Evolutionary conservation across 2,113 vertebrate species (phyloP).

Genomic region (Nerophis ophidion): DNA sequence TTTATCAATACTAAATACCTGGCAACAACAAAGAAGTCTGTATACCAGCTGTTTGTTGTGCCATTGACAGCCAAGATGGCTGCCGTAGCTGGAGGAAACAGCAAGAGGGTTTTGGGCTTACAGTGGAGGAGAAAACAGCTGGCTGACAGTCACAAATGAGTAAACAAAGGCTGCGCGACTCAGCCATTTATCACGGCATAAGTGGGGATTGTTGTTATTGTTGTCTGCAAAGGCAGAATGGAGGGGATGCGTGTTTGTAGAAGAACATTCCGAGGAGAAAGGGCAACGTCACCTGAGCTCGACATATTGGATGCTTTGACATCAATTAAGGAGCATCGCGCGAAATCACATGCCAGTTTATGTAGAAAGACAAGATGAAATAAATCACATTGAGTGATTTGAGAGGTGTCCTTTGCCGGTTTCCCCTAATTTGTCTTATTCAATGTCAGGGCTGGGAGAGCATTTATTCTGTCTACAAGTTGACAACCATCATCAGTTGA

Average conservation of each 20-base stretch:
- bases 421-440: constrained; percentile 35
- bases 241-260: constrained; percentile 5
- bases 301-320: constrained; percentile 32
- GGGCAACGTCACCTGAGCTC: constrained; percentile 18
- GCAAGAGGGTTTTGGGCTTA: constrained; percentile 20
- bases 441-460: constrained; percentile 31
- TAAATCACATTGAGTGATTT: constrained; percentile 21
- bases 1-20: constrained; percentile 38
- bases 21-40: background rate
- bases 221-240: constrained; percentile 18
- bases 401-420: constrained; percentile 4
- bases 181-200: constrained; percentile 59
- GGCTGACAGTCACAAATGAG: constrained; percentile 65
- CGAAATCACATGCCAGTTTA: constrained; percentile 2
- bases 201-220: constrained; percentile 59
- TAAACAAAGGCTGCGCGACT: constrained; percentile 55
- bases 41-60: constrained; percentile 19
- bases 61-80: constrained; percentile 47
- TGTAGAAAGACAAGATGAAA: constrained; percentile 26
- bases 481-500: constrained; percentile 44
- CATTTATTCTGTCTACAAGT: constrained; percentile 27
- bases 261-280: constrained; percentile 2
- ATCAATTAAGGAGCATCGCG: constrained; percentile 48
- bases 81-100: constrained; percentile 26
- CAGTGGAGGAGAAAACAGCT: constrained; percentile 51